A percentile compares a stretch with the other conserved stretches of the same genome.
These are phyloP conservation scores for Equus przewalskii DNA, from an alignment of 2,113 vertebrate species.

Conservation along the genomic window DNA sequence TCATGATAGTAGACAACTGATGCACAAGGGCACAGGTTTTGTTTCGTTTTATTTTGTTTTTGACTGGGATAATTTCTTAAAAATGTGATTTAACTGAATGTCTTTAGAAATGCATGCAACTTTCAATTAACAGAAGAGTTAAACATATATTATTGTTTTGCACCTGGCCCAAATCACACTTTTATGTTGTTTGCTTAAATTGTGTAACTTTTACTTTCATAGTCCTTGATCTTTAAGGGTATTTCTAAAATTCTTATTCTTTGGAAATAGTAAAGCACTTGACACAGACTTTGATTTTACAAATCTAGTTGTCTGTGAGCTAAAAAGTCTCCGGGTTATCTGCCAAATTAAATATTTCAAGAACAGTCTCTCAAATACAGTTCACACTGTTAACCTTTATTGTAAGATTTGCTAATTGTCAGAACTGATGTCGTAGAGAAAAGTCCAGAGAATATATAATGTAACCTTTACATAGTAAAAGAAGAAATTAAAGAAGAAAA, in stretches of 20 bases:
- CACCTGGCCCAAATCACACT: neutral
- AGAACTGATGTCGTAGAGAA: neutral
- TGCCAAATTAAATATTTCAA: slow-evolving; percentile 39
- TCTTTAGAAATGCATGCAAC: neutral
- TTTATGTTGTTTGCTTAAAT: neutral
- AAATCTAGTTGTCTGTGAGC: neutral
- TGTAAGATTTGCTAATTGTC: neutral
- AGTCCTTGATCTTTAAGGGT: neutral
- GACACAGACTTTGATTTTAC: slow-evolving; percentile 63
- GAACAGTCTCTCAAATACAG: neutral
- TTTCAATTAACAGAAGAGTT: neutral
- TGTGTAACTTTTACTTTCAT: neutral
- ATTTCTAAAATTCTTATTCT: slow-evolving; percentile 25
- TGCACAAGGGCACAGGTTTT: neutral
- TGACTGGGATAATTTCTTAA: neutral
- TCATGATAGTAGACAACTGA: neutral
- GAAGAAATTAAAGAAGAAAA: neutral
- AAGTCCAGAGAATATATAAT: neutral
- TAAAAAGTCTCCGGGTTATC: neutral
- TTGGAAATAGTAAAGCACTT: slow-evolving; percentile 22
- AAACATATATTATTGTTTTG: neutral
- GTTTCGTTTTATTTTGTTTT: neutral
- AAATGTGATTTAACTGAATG: slow-evolving; percentile 2
- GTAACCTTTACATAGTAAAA: neutral
- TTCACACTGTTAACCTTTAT: neutral